Base-by-base conservation (phyloP, 2,113 vertebrate species). In the Garra rufa region DNA sequence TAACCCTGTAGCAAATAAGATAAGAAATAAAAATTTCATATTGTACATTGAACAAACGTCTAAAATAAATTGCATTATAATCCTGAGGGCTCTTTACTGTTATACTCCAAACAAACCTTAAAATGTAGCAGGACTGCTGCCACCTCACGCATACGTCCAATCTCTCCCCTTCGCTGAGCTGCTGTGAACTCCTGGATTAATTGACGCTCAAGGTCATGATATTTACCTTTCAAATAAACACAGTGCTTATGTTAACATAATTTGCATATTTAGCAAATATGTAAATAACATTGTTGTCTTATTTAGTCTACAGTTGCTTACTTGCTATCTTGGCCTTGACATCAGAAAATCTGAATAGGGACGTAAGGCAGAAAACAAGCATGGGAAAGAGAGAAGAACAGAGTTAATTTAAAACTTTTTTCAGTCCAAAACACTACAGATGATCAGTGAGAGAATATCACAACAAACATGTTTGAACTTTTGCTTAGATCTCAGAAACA, bases 291-390 rank as follows among this genome's bases (percentile, higher is more conserved):
- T 8, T 21, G 10, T 24, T 65, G 2, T 30, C 34, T 77, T 28
- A 34, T 75, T 80, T 77, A 63, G n/a, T 41, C 10, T 15, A 38
- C 50, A 13, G 76, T 55, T 83, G 97, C 98, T 96, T 95, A 99
- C 98, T 99, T 92, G 98, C 98, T 91, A 99, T 99, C 95, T 99
- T 99, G 86, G 98, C 98, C 91, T 99, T 99, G 88, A 99, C 98
- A 91, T 98, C 98, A 89, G 98, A 95, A 96, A 99, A 99, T 93
- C 98, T 99, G 94, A 50, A 43, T 89, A 9, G 83, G 50, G 94
- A 85, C 59, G 90, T 38, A 92, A 89, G 89, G 89, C 88, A 34
- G 4, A 48, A 83, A 77, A 46, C 30, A 82, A 61, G 41, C 46
- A 87, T 48, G 46, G 85, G 14, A 6, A n/a, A 73, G 3, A 84